These are phyloP conservation scores for Lota lota DNA, from an alignment of 2,113 vertebrate genomes.

Conservation along the genomic window DNA sequence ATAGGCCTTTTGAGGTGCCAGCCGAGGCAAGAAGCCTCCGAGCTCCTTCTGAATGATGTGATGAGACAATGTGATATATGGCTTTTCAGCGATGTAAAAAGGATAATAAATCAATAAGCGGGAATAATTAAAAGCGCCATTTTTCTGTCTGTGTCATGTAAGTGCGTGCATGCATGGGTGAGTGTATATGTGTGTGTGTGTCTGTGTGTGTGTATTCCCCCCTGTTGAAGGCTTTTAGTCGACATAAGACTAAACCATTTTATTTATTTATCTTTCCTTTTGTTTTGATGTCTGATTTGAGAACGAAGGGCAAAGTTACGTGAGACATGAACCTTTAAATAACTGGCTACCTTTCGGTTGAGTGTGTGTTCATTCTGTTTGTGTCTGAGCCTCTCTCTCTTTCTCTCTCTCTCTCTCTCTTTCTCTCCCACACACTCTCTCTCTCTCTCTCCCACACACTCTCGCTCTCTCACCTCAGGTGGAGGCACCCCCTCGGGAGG, in stretches of 20 bases:
- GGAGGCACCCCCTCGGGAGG: slow-evolving; percentile 93
- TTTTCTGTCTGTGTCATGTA: slow-evolving; percentile 41
- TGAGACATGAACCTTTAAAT: slow-evolving; percentile 57
- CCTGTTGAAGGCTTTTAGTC: slow-evolving; percentile 17
- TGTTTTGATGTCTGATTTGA: slow-evolving; percentile 46
- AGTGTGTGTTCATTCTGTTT: neutral
- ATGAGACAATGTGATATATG: slow-evolving; percentile 59
- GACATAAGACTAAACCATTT: slow-evolving; percentile 11
- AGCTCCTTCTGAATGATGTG: slow-evolving; percentile 61
- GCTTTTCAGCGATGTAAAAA: slow-evolving; percentile 57
- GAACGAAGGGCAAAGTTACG: slow-evolving; percentile 59
- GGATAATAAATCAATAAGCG: slow-evolving; percentile 69
- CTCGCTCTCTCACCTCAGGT: slow-evolving; percentile 83
- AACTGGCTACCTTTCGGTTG: slow-evolving; percentile 14
- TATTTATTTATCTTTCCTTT: slow-evolving; percentile 7
- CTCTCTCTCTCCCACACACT: too few relatives aligned
- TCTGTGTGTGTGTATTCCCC: slow-evolving; percentile 8
- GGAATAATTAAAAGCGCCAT: slow-evolving; percentile 71
- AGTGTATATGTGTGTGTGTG: too few relatives aligned
- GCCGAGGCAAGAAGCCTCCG: slow-evolving; percentile 55
- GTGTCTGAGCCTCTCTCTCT: neutral
- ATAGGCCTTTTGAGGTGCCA: slow-evolving; percentile 68
- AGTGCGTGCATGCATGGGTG: neutral
- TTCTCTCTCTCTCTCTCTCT: too few relatives aligned
- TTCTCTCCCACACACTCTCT: too few relatives aligned